These are phyloP conservation scores for Euwallacea fornicatus DNA, from an alignment of 1,140 invertebrate species.

Conservation along the genomic window DNA sequence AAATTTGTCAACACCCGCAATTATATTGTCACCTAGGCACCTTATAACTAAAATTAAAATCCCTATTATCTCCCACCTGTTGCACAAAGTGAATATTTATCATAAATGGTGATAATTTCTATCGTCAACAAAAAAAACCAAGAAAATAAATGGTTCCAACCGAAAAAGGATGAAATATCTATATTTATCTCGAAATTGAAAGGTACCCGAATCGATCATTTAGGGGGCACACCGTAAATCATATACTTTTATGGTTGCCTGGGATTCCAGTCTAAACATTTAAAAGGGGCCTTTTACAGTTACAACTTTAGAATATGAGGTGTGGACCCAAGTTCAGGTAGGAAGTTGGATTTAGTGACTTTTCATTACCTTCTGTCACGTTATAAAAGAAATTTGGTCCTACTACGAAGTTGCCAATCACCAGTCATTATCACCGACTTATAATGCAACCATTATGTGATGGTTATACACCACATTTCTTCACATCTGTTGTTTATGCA, in stretches of 20 bases:
- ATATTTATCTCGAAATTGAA: conserved; percentile 34
- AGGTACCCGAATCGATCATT: conserved; percentile 35
- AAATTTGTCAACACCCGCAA: too few species aligned
- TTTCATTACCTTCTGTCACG: conserved; percentile 36
- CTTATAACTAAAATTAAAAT: too few species aligned
- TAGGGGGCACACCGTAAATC: conserved; percentile 32
- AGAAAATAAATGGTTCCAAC: conserved; percentile 27
- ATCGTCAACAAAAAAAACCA: conserved; percentile 6
- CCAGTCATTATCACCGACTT: too few species aligned
- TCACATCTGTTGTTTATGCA: too few species aligned
- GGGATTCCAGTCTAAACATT: conserved; percentile 35
- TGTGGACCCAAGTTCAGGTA: conserved; percentile 21
- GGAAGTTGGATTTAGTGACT: conserved; percentile 34
- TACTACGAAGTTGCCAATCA: conserved; percentile 3
- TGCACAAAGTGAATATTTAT: neutral
- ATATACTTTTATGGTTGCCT: conserved; percentile 26
- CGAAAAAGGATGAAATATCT: conserved; percentile 25
- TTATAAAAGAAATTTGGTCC: conserved; percentile 9
- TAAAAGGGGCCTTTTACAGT: conserved; percentile 29
- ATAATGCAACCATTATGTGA: too few species aligned
- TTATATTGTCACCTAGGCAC: too few species aligned
- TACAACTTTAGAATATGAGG: conserved; percentile 22
- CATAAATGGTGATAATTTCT: conserved; percentile 1
- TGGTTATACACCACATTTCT: too few species aligned
- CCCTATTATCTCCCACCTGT: neutral